Conservation (phyloP, 2,113 vertebrate genomes). For the Brachionichthys hirsutus region DNA sequence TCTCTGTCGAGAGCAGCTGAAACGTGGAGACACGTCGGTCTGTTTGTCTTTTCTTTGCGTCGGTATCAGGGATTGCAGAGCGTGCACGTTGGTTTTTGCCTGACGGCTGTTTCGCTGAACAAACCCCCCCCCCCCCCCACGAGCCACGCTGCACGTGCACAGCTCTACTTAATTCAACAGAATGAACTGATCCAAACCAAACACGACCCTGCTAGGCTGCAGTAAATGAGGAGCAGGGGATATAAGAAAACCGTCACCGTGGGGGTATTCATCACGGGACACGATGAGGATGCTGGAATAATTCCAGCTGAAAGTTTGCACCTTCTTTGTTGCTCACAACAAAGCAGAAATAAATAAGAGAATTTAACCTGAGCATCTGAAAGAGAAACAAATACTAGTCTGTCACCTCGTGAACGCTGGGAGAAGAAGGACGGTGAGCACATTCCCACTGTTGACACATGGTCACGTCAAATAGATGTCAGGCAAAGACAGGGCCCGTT, state of each 20-base stretch:
- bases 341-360: neutral
- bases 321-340: too few relatives aligned
- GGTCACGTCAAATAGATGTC: conserved; percentile 32
- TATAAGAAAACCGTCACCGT: too few relatives aligned
- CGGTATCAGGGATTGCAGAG: conserved; percentile 56
- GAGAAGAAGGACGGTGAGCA: conserved; percentile 19
- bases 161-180: conserved; percentile 3
- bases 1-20: conserved; percentile 38
- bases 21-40: conserved; percentile 68
- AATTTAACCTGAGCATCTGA: neutral
- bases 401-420: conserved; percentile 2
- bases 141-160: conserved; percentile 22
- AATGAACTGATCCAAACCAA: conserved; percentile 11
- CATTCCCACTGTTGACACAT: conserved; percentile 36
- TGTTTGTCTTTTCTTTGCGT: conserved; percentile 64
- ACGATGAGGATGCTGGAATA: too few relatives aligned
- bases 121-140: conserved; percentile 33
- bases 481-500: conserved; percentile 34
- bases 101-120: conserved; percentile 34
- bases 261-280: too few relatives aligned
- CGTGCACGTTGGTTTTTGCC: conserved; percentile 48
- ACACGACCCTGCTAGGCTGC: neutral
- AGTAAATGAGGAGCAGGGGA: too few relatives aligned
- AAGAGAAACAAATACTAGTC: neutral
- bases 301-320: too few relatives aligned